Base-by-base conservation (phyloP, 2,888 invertebrate genomes). In the Rhagonycha lutea region DNA sequence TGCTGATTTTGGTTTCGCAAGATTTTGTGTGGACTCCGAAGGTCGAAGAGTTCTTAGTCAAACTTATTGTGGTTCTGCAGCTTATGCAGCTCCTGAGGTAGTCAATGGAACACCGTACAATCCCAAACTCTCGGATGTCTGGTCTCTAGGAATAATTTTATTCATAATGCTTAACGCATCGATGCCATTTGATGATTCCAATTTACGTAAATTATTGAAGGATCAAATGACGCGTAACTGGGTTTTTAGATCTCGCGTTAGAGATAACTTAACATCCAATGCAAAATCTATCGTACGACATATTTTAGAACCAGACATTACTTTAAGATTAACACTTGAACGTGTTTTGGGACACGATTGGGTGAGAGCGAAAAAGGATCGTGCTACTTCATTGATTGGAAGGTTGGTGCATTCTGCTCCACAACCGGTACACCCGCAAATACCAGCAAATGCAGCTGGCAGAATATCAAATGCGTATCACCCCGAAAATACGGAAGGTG, bases 41-140 rank as follows among this genome's bases (percentile, higher is more conserved):
- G 95, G 95, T 69, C 91, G 93, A 72, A 90, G 94, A 60, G 92
- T 95, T 5, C 90, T 96, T 74, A 97, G 97, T 83, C 92, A 94
- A 86, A 98, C 98, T 0, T 98, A 95, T 85, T 98, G 98, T 86
- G 98, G 98, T n/a, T 98, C 97, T 4, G 96, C 97, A 3, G 97
- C 98, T 0, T 98, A 98, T 87, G 98, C 98, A 0, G 96, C 98
- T 1, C 98, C 98, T 0, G 98, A 98, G 89, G 95, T 98, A 3
- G 95, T 98, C 65, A 94, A 94, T 84, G 96, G 96, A 4, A 94
- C 93, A 2, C 95, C 96, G 0, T 96, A 96, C 87, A 95, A 96
- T 87, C 96, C 96, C 0, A 96, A 95, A 87, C 88, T 95, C 79
- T 95, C 96, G 12, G 98, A 98, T 86, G 94, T 97, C 61, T 98